Base-by-base conservation (phyloP, 2,113 vertebrate genomes). In the Pygoscelis adeliae region DNA sequence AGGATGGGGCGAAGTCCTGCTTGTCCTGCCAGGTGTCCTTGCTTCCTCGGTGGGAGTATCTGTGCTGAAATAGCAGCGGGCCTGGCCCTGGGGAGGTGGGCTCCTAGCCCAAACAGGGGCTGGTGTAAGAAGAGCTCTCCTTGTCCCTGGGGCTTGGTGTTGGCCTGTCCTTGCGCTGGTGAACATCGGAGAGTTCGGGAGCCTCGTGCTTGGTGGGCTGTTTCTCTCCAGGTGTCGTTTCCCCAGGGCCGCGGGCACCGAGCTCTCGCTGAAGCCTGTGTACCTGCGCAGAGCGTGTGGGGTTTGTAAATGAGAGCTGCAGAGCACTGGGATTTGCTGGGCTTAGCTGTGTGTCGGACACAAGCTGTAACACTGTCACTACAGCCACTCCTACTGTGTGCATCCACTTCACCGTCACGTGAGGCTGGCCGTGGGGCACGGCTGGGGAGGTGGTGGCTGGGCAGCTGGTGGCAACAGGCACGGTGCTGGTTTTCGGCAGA, bases 341-440 rank as follows among this genome's bases (percentile, higher is more conserved):
- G 94, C 83, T 95, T 90, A 67, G 93, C 73, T 42, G 77, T 87
- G 93, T 94, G 93, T 97, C 1, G 84, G 93, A 82, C 89, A 89
- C 38, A 29, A 91, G 91, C 91, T 63, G 84, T 72, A 94, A 89
- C 1, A 21, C 93, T 97, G 91, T 94, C 97, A 87, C 91, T 89
- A 87, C 91, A 85, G 96, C 97, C 94, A 94, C 97, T 95, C 94
- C 96, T 97, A 46, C 97, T 13, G 77, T 95, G 70, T 91, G 87
- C 97, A 94, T 84, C 94, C 96, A 58, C 94, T 93, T 85, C 73
- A 22, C 77, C 0, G 7, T 94, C 94, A 97, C 61, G 65, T 94
- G 96, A 61, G 91, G 77, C 82, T 0, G 3, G 94, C 96, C 3
- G 8, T 20, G 8, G 93, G 96, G 91, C 91, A 96, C 1, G 0